Percentiles rank a stretch among this genome's conserved stretches.
Conservation (phyloP, 2,888 invertebrate genomes). For the Drosophila heteroneura region DNA sequence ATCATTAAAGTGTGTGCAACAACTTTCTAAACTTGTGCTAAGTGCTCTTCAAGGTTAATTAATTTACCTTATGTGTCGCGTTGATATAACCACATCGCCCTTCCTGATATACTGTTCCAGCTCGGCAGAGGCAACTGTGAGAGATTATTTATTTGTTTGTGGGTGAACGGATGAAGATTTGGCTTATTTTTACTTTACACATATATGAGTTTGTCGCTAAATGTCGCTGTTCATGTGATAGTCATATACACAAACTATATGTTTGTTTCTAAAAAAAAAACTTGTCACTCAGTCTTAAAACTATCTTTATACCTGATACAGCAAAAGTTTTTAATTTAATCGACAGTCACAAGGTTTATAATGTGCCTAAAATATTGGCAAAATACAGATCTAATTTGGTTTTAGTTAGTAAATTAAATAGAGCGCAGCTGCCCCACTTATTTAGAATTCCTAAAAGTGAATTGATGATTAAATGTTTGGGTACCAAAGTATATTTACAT, state of each 20-base stretch:
- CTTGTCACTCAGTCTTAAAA: background rate
- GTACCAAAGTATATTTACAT: background rate
- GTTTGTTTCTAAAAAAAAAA: background rate
- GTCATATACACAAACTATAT: background rate
- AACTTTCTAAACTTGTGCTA: slow-evolving; percentile 15
- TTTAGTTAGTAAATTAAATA: background rate
- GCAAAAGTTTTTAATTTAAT: too few species aligned
- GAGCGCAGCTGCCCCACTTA: background rate
- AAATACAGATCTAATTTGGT: background rate
- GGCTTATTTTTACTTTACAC: background rate
- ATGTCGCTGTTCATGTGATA: background rate
- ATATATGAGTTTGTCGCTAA: background rate
- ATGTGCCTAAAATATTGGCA: background rate
- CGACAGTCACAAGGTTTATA: background rate
- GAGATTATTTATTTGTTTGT: slow-evolving; percentile 18
- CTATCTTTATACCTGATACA: background rate
- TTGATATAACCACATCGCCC: slow-evolving; percentile 85
- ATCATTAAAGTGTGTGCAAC: background rate
- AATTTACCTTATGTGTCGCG: slow-evolving; percentile 85
- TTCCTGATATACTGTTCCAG: slow-evolving; percentile 85
- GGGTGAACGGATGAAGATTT: background rate
- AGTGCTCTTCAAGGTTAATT: slow-evolving; percentile 32
- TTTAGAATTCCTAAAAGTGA: background rate
- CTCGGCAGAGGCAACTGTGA: slow-evolving; percentile 84
- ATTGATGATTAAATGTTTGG: background rate